Evolutionary conservation across 2,888 invertebrate genomes (phyloP), one percentile per base, ranked within the genome.

Genomic region (Agrotis clavis): DNA sequence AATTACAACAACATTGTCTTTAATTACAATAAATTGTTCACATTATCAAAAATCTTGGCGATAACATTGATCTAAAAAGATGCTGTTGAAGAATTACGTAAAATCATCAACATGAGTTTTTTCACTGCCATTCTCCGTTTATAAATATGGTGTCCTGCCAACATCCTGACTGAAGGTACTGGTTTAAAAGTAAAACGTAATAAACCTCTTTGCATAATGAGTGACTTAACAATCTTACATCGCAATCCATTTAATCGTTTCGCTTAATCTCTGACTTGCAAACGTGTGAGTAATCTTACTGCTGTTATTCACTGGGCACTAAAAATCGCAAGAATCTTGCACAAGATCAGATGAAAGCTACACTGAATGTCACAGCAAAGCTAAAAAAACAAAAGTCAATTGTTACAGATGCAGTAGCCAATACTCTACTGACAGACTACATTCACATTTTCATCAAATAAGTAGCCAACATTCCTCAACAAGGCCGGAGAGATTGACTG

Each of bases 401-500:
- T 71, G 50, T 56, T 45, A 67, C 30, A 25, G 59, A 71, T 72
- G 45, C 66, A 56, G 68, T 56, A 47, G 50, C 16, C 53, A 62
- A 47, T 65, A 77, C 57, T 69, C 62, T 51, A 80, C 35, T 71
- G 60, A 67, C 54, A 67, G 50, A 70, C 48, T 50, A 84, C 87
- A 72, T 87, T 87, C 84, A 88, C 85, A 83, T 80, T 87, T 82
- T 79, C 81, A 63, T 78, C 78, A 77, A 74, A 66, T 68, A 78
- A 79, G 74, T 67, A 73, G 30, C 57, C 60, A 74, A 54, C 85
- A 85, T 85, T 84, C 81, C 81, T 59, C 21, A 64, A 14, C 65
- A 88, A 88, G 89, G 90, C 85, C 86, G 77, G 64, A 87, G 81
- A 87, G 85, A 88, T 88, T 84, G 86, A 83, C 77, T 81, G 19